These are phyloP conservation scores for Motacilla alba DNA, from an alignment of 2,113 vertebrate species.

Conservation along the genomic window DNA sequence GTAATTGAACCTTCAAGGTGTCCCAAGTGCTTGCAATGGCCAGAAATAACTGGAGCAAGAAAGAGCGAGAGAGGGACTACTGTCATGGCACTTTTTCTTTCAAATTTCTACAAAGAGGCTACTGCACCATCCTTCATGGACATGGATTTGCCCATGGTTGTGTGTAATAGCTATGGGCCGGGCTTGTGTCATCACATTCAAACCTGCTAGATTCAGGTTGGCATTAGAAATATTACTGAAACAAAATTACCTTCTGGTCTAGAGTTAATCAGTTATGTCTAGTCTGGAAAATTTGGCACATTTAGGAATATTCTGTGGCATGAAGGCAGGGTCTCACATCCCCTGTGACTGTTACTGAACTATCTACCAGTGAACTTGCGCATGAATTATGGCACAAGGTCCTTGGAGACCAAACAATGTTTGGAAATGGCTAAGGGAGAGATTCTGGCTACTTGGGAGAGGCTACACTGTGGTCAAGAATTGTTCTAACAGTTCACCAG, in stretches of 20 bases:
- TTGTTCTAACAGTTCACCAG: neutral
- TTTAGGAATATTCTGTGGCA: neutral
- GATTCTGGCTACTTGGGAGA: neutral
- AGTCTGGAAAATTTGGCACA: neutral
- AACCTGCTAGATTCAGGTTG: neutral
- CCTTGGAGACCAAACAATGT: neutral
- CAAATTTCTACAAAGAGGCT: neutral
- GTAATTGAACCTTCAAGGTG: neutral
- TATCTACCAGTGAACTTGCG: neutral
- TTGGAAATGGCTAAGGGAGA: neutral
- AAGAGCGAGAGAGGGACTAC: neutral
- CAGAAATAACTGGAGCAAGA: neutral
- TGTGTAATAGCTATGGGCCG: neutral
- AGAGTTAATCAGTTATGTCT: neutral
- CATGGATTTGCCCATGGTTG: neutral
- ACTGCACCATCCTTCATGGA: fast-evolving
- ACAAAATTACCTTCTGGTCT: neutral
- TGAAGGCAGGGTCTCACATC: neutral
- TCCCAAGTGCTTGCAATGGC: neutral
- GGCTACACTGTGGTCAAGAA: neutral
- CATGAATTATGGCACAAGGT: neutral
- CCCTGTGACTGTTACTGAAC: neutral
- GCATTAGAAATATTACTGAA: neutral
- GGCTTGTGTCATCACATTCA: neutral
- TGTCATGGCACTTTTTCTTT: neutral